Percentiles rank a stretch among this genome's conserved stretches.
These are phyloP conservation scores for Varroa destructor DNA, from an alignment of 1,140 invertebrate genomes.

Conservation along the genomic window DNA sequence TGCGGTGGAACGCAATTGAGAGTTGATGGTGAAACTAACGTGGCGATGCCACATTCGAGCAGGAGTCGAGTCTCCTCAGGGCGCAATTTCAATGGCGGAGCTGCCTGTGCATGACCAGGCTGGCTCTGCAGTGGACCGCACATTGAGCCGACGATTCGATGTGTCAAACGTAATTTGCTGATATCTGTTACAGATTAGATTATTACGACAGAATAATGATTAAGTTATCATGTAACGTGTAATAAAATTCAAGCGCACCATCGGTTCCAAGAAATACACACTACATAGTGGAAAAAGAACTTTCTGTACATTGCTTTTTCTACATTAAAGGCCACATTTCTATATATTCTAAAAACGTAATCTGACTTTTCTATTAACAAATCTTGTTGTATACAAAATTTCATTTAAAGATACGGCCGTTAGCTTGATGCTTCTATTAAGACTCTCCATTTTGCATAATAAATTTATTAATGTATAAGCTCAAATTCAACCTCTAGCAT, in stretches of 20 bases:
- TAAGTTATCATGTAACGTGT: neutral
- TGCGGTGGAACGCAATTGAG: neutral
- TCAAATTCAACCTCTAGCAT: neutral
- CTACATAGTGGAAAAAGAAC: neutral
- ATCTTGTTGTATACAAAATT: no score
- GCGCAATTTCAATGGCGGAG: neutral
- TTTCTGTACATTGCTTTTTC: neutral
- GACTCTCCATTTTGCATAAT: no score
- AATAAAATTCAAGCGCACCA: neutral
- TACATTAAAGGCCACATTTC: no score
- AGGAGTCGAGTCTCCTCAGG: slow-evolving; percentile 18
- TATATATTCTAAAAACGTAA: no score
- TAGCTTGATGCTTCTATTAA: no score
- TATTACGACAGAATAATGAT: no score
- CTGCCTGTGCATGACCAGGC: neutral
- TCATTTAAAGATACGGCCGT: no score
- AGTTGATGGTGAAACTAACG: neutral
- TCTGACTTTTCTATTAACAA: no score
- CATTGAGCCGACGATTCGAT: slow-evolving; percentile 4
- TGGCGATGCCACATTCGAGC: neutral
- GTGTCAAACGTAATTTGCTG: neutral
- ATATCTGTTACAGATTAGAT: neutral
- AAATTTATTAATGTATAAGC: no score
- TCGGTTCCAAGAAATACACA: neutral
- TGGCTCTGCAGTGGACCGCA: neutral